A percentile compares a stretch with the other conserved stretches of the same genome.
These are phyloP conservation scores for Rhinatrema bivittatum DNA, from an alignment of 2,797 vertebrate genomes.

Conservation along the genomic window DNA sequence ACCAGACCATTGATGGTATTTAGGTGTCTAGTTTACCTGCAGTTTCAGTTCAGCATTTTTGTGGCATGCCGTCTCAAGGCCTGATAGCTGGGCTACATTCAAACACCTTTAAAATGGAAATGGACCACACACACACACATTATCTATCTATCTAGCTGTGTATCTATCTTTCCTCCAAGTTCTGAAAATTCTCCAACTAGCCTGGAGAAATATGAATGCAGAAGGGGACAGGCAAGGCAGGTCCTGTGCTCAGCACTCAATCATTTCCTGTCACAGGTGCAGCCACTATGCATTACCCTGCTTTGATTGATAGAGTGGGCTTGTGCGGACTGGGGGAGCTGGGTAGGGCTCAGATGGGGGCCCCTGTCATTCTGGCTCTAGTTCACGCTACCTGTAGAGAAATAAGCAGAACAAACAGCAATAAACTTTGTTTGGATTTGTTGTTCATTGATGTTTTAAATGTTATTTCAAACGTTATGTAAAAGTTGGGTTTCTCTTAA, in stretches of 20 bases:
- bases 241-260: slow-evolving; percentile 67
- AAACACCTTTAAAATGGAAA: too few relatives aligned
- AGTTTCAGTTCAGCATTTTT: slow-evolving; percentile 20
- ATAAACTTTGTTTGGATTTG: slow-evolving; percentile 38
- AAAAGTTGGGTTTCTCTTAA: slow-evolving; percentile 25
- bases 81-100: too few relatives aligned
- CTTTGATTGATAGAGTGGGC: slow-evolving; percentile 74
- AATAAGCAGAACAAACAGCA: slow-evolving; percentile 1
- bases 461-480: slow-evolving; percentile 16
- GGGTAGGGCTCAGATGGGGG: slow-evolving; percentile 55
- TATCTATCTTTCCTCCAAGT: slow-evolving; percentile 25
- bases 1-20: slow-evolving; percentile 25
- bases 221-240: slow-evolving; percentile 51
- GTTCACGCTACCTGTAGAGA: slow-evolving; percentile 59
- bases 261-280: slow-evolving; percentile 70
- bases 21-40: not conserved
- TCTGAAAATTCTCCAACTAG: slow-evolving; percentile 50
- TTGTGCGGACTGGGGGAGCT: slow-evolving; percentile 52
- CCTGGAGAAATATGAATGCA: slow-evolving; percentile 67
- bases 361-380: slow-evolving; percentile 46
- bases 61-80: too few relatives aligned
- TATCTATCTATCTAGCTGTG: slow-evolving; percentile 2
- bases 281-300: slow-evolving; percentile 64
- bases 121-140: too few relatives aligned
- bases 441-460: slow-evolving; percentile 10